phyloP scores from a whole-genome alignment of 2,113 vertebrate species.

The Crotophaga sulcirostris region DNA sequence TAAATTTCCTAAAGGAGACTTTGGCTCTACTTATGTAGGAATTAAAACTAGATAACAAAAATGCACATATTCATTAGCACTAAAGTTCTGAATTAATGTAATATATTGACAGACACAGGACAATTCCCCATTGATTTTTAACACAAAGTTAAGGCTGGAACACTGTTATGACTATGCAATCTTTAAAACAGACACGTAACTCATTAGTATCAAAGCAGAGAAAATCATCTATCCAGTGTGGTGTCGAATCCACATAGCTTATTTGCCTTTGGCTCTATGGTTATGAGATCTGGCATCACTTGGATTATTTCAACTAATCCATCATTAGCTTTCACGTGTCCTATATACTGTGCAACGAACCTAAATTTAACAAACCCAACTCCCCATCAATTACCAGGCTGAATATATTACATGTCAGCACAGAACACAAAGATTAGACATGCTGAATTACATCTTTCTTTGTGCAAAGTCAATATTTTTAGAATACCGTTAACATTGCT shows the following conservation, averaged over 20 bases:
- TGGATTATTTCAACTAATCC: constrained; percentile 68
- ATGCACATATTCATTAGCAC: background rate
- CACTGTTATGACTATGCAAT: constrained; percentile 21
- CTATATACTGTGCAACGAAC: constrained; percentile 41
- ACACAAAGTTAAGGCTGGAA: background rate
- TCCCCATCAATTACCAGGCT: background rate
- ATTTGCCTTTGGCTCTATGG: constrained; percentile 60
- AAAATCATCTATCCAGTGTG: constrained; percentile 49
- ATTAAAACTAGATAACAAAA: background rate
- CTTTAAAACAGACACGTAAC: constrained; percentile 59
- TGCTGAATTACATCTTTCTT: constrained; percentile 34
- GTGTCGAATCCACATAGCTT: constrained; percentile 45
- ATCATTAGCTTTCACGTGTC: constrained; percentile 62
- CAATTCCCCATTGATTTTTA: constrained; percentile 17
- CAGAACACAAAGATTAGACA: constrained; percentile 1
- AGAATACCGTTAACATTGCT: background rate
- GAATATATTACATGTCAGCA: constrained; percentile 30
- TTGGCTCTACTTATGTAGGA: background rate
- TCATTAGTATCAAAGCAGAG: constrained; percentile 35
- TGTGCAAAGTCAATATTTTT: constrained; percentile 15
- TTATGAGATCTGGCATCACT: constrained; percentile 50
- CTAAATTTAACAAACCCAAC: constrained; percentile 53
- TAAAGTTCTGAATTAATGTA: background rate
- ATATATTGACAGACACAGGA: background rate
- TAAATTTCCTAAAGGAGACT: background rate